Conservation (phyloP, 1,140 invertebrate genomes). For the Holcopasites calliopsidis region DNA sequence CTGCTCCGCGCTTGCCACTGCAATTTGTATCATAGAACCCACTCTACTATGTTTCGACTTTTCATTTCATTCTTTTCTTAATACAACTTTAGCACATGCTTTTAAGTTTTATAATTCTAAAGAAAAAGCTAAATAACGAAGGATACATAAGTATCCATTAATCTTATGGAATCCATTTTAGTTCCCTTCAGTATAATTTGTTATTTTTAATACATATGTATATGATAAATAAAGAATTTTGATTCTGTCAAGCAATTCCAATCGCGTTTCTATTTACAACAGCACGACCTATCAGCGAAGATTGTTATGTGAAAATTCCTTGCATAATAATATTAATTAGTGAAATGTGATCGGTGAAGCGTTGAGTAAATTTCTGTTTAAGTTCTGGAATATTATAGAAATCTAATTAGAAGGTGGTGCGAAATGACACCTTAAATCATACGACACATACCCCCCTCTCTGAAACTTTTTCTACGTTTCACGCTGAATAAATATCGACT, state of each 20-base stretch:
- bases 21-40: constrained; percentile 74
- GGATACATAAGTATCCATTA: not conserved
- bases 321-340: not conserved
- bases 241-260: constrained; percentile 57
- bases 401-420: too few species aligned
- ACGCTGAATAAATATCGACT: constrained; percentile 21
- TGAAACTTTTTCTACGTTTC: not conserved
- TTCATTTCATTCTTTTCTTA: constrained; percentile 18
- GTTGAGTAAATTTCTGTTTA: too few species aligned
- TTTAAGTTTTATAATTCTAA: constrained; percentile 13
- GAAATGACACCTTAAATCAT: not conserved
- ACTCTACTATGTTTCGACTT: constrained; percentile 61
- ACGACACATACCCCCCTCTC: too few species aligned
- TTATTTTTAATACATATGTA: too few species aligned
- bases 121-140: not conserved
- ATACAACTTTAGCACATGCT: constrained; percentile 44
- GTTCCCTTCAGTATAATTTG: too few species aligned
- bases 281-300: not conserved
- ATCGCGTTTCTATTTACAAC: constrained; percentile 59
- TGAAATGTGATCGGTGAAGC: not conserved
- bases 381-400: too few species aligned
- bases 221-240: too few species aligned
- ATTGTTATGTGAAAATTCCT: not conserved
- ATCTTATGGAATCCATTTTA: too few species aligned
- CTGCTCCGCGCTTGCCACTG: constrained; percentile 79